A percentile compares a stretch with the other conserved stretches of the same genome.
Conservation (phyloP, 2,888 invertebrate genomes). For the Rhopalosiphum nymphaeae region DNA sequence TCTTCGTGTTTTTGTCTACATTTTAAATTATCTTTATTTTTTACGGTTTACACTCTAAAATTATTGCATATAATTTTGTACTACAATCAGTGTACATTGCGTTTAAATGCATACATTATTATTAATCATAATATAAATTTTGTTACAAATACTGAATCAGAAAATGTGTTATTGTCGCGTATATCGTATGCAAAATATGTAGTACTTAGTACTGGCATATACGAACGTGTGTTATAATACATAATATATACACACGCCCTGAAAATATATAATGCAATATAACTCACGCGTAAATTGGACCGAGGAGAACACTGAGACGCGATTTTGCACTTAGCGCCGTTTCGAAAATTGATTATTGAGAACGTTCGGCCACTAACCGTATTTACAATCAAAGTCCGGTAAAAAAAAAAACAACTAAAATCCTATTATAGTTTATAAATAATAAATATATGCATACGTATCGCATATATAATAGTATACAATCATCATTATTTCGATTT, state of each 20-base stretch:
- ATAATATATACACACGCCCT: not conserved
- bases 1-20: not conserved
- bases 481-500: not conserved
- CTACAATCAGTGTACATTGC: not conserved
- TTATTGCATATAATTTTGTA: not conserved
- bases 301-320: not conserved
- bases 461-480: not conserved
- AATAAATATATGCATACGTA: not conserved
- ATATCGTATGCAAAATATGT: not conserved
- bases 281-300: not conserved
- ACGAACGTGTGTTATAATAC: not conserved
- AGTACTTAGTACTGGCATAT: not conserved
- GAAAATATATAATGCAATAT: not conserved
- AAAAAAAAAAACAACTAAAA: not conserved
- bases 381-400: not conserved
- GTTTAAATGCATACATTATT: not conserved
- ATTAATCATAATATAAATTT: not conserved
- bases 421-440: not conserved
- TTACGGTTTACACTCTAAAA: not conserved
- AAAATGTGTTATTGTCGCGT: not conserved
- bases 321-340: slow-evolving; percentile 25
- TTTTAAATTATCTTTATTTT: not conserved
- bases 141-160: not conserved
- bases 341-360: not conserved
- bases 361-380: not conserved